These are phyloP conservation scores for Phyllotreta cruciferae DNA, from an alignment of 2,888 invertebrate genomes.

Conservation along the genomic window DNA sequence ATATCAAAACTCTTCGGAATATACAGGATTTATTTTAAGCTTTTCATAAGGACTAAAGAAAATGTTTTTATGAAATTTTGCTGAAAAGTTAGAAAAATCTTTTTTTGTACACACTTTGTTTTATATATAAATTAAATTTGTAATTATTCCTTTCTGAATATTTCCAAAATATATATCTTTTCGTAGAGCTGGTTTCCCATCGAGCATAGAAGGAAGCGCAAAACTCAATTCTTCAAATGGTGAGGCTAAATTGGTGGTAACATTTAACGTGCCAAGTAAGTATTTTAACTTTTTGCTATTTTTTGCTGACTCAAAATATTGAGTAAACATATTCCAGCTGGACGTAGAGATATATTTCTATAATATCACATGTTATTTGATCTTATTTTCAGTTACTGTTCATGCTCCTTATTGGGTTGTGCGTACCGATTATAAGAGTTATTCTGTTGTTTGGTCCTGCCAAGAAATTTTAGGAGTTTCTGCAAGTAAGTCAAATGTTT, in stretches of 20 bases:
- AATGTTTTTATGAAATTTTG: not conserved
- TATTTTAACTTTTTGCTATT: not conserved
- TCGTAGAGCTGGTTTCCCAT: conserved; percentile 65
- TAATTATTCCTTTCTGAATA: conserved; percentile 5
- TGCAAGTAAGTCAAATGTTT: conserved; percentile 9
- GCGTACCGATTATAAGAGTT: conserved; percentile 69
- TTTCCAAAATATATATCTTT: not conserved
- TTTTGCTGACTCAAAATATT: too few relatives aligned
- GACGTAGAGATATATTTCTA: not conserved
- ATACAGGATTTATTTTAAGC: too few relatives aligned
- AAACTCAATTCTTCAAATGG: conserved; percentile 62
- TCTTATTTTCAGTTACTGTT: conserved; percentile 57
- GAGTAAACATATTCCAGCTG: too few relatives aligned
- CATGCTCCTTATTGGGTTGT: conserved; percentile 70
- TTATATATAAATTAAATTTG: too few relatives aligned
- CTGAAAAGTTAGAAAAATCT: conserved; percentile 12
- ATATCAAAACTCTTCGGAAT: too few relatives aligned
- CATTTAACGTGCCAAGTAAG: conserved; percentile 68
- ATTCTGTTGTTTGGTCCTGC: conserved; percentile 71
- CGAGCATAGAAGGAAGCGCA: conserved; percentile 67
- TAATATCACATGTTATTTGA: not conserved
- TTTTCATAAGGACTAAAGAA: too few relatives aligned
- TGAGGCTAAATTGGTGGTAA: conserved; percentile 69
- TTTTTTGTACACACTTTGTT: too few relatives aligned
- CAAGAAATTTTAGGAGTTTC: not conserved